Base-by-base conservation (phyloP, 2,113 vertebrate species). In the Nannobrachium achirus region DNA sequence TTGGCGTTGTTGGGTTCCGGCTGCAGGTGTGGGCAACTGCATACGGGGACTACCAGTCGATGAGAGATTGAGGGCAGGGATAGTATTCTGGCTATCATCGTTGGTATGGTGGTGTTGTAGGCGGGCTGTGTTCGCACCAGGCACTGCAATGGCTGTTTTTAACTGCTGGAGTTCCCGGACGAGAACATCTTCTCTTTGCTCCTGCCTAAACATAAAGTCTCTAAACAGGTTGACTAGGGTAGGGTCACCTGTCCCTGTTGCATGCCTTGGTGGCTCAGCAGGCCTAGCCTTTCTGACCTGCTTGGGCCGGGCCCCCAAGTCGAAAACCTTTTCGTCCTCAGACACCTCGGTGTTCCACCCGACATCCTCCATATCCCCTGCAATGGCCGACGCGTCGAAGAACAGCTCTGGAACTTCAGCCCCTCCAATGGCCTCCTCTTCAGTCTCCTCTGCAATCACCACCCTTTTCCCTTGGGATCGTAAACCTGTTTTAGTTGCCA, bases 61-160 rank as follows among this genome's bases (percentile, higher is more conserved):
- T 8, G 11, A 14, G n/a, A 49, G 46, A 14, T 49, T 49, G n/a
- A 49, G 46, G n/a, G 46, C 8, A 49, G 46, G 46, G 46, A 8
- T 49, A 49, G 46, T 14, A 49, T 49, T 49, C n/a, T 49, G 46
- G 46, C 46, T 49, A 49, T 8, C 46, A 49, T n/a, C n/a, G n/a
- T n/a, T n/a, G n/a, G n/a, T n/a, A n/a, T n/a, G n/a, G n/a, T n/a
- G n/a, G n/a, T n/a, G n/a, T n/a, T 8, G 46, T 49, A 14, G n/a
- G 6, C 8, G 8, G 46, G 46, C 14, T 49, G n/a, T 49, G 46
- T 49, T 49, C n/a, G n/a, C n/a, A n/a, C n/a, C n/a, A 49, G 46
- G 46, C 6, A 13, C 8, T 8, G 46, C n/a, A 49, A 49, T 49
- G 46, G 46, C 46, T 4, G 46, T 49, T 49, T 49, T 49, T 49